Conservation (phyloP, 2,888 invertebrate genomes). For the Leucoptera coffeella region DNA sequence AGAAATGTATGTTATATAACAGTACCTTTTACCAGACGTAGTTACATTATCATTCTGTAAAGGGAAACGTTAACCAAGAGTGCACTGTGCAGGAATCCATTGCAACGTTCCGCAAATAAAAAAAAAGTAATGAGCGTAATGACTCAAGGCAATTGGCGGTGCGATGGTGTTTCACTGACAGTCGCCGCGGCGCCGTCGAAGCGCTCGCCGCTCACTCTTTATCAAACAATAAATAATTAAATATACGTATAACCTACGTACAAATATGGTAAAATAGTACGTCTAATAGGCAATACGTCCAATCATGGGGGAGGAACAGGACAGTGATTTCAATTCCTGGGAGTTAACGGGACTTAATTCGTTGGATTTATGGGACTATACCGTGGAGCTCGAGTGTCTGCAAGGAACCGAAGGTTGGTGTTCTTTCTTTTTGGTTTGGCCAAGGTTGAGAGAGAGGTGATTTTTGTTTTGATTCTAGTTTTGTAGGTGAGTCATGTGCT, state of each 20-base stretch:
- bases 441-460: slow-evolving; percentile 7
- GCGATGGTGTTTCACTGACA: slow-evolving; percentile 12
- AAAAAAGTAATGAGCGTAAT: too few relatives aligned
- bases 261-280: slow-evolving; percentile 11
- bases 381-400: slow-evolving; percentile 74
- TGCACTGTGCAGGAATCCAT: too few relatives aligned
- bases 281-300: too few relatives aligned
- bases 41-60: too few relatives aligned
- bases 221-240: too few relatives aligned
- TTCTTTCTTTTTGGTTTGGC: slow-evolving; percentile 9
- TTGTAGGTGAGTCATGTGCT: too few relatives aligned
- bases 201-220: slow-evolving; percentile 17
- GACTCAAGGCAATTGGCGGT: slow-evolving; percentile 5
- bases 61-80: too few relatives aligned
- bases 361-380: slow-evolving; percentile 80
- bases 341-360: slow-evolving; percentile 58
- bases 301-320: slow-evolving; percentile 42
- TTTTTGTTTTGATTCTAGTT: too few relatives aligned
- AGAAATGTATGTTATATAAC: too few relatives aligned
- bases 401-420: slow-evolving; percentile 70
- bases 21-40: too few relatives aligned
- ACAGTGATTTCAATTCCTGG: slow-evolving; percentile 42
- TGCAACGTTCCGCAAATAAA: too few relatives aligned
- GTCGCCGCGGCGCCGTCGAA: slow-evolving; percentile 21
- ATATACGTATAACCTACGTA: slow-evolving; percentile 9